Evolutionary conservation across 2,797 vertebrate species (phyloP), one percentile per base, ranked within the genome.

Genomic region (Brotula barbata): DNA sequence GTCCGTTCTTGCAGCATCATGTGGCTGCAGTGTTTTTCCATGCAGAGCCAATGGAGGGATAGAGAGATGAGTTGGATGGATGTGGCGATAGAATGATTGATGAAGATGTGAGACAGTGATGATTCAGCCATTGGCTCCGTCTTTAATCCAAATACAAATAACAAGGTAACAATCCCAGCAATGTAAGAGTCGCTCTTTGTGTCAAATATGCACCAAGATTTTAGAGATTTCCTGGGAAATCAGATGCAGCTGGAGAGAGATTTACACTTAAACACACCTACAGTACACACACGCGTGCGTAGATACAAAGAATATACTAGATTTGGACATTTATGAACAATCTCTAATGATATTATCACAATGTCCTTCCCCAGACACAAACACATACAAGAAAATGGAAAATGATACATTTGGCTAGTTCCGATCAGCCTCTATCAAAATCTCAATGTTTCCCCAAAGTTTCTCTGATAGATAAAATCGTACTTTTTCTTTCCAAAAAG

Each of bases 1-100:
- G 42, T 69, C 40, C 9, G 22, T 73, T 85, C 88, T 78, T 88
- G 78, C 76, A 82, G 81, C 73, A 81, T 89, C 83, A 80, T 89
- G 81, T 91, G 71, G 77, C 23, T 71, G 50, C 81, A 65, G 70
- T 82, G 71, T 81, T 83, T 82, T 77, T 78, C 62, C 82, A 56
- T 63, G 64, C 66, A 86, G 71, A 82, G 80, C 47, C 57, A 23
- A 71, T 71, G 65, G 70, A 73, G 50, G 64, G 68, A 77, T 23
- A 51, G 52, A 71, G 13, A n/a, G 37, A 28, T 23, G 36, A 14
- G n/a, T 39, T 8, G 37, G 56, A 50, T 51, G 58, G 47, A 68
- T 61, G 59, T 79, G 57, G 56, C 42, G 45, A 41, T 34, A 16
- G 40, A 63, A 70, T 62, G 80, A 81, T 69, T 73, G 78, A 82